phyloP scores from a whole-genome alignment of 92 coral and sea anemone species.

The Zoanthus sociatus region DNA sequence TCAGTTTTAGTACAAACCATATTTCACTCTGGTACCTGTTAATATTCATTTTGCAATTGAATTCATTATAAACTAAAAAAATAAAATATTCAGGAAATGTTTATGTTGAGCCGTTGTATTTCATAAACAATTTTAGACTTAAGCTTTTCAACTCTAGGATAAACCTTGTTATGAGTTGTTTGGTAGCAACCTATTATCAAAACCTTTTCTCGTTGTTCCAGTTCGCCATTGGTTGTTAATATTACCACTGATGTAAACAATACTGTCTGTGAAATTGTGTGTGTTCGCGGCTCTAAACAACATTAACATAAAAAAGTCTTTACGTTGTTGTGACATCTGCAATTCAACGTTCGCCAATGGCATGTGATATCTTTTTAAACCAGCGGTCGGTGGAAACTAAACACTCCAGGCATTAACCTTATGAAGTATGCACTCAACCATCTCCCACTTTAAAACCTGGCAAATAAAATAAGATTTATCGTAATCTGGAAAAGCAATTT shows the following conservation, averaged over 20 bases:
- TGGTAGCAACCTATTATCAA: neutral
- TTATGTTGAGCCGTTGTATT: neutral
- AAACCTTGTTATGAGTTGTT: neutral
- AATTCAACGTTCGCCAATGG: neutral
- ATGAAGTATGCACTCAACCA: no score
- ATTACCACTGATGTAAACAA: neutral
- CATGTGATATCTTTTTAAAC: no score
- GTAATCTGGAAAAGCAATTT: no score
- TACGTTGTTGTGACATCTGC: neutral
- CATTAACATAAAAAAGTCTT: constrained; percentile 3
- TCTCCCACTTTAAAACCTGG: no score
- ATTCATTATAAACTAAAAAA: neutral
- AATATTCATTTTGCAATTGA: neutral
- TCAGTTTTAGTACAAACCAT: neutral
- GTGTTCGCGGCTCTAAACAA: neutral
- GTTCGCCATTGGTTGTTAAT: neutral
- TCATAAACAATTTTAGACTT: neutral
- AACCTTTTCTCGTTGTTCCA: neutral
- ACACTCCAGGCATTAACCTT: no score
- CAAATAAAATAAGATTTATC: no score
- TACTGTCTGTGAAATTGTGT: neutral
- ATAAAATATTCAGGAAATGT: constrained; percentile 6
- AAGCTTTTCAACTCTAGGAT: neutral
- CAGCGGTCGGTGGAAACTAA: no score
- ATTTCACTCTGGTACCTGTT: neutral